Base-by-base conservation (phyloP, 2,888 invertebrate species). In the Mythimna lalbum region DNA sequence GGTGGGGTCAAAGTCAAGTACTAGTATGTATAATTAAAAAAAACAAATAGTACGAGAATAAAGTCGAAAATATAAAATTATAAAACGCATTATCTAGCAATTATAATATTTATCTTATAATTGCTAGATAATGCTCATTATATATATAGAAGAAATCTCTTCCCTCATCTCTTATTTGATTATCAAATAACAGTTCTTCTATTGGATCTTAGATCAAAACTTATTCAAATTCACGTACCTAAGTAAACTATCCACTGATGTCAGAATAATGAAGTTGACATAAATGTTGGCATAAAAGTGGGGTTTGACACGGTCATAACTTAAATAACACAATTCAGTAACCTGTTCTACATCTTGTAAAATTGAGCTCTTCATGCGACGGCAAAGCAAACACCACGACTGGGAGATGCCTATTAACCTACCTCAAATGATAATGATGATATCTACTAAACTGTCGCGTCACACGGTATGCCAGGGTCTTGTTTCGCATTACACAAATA, bases 401-500 rank as follows among this genome's bases (percentile, higher is more conserved):
- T 17, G 17, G 4, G 53, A 53, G 17, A 17, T 53, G 27, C 17
- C 17, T 27, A 27, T 53, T 53, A 27, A 53, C 17, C 23, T 10
- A 47, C 27, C 69, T 17, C 17, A 67, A n/a, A 43, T 43, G 14
- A 23, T 56, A 21, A 31, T 23, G 10, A 17, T 23, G 4, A 49
- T 56, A 9, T 19, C 12, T 39, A 17, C 19, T 12, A 7, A 63
- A 27, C 3, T 43, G 17, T 4, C 1, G 4, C 62, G 5, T 23
- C 10, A n/a, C 7, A 43, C 39, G 14, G 19, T 17, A 27, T 27
- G 19, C 19, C 21, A 57, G 56, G 47, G 21, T 57, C 23, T 59
- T n/a, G 47, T 31, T 43, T 36, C 57, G 12, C 49, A 47, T 31
- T 19, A 50, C 62, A 53, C 21, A 80, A 75, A 68, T 68, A 53